Conservation (phyloP, 2,888 invertebrate genomes). For the Coenonympha arcania region DNA sequence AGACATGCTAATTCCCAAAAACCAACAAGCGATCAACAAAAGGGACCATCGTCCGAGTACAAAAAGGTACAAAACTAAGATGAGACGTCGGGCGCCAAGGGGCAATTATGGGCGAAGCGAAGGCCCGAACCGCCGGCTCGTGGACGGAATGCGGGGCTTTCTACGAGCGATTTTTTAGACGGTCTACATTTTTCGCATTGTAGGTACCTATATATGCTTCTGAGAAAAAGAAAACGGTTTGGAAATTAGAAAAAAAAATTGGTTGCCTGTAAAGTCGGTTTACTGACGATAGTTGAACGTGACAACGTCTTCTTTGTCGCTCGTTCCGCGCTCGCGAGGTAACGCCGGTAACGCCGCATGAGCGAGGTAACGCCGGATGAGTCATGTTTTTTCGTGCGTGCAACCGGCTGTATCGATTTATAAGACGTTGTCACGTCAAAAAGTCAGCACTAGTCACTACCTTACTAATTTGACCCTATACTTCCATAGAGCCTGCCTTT, state of each 20-base stretch:
- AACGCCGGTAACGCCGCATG: too few relatives aligned
- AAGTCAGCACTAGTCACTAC: too few relatives aligned
- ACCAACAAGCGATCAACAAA: conserved; percentile 66
- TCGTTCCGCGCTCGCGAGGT: too few relatives aligned
- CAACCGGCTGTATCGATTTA: too few relatives aligned
- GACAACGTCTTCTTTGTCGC: too few relatives aligned
- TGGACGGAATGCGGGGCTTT: conserved; percentile 38
- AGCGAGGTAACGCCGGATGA: too few relatives aligned
- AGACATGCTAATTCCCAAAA: conserved; percentile 74
- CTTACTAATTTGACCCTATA: not conserved
- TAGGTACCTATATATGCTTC: conserved; percentile 37
- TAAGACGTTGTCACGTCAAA: too few relatives aligned
- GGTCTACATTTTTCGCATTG: conserved; percentile 44
- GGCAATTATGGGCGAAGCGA: conserved; percentile 58
- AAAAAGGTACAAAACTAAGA: conserved; percentile 56
- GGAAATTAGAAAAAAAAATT: conserved; percentile 1
- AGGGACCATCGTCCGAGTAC: conserved; percentile 45
- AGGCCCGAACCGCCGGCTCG: conserved; percentile 37
- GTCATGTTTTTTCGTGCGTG: too few relatives aligned
- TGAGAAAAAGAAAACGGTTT: conserved; percentile 31
- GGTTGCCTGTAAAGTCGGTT: too few relatives aligned
- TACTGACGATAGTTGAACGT: too few relatives aligned
- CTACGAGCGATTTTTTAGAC: conserved; percentile 43
- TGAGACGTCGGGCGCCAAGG: conserved; percentile 66
- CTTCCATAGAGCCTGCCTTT: too few relatives aligned